A percentile compares a stretch with the other conserved stretches of the same genome.
phyloP scores from a whole-genome alignment of 2,113 vertebrate species.

The Sapayoa aenigma region DNA sequence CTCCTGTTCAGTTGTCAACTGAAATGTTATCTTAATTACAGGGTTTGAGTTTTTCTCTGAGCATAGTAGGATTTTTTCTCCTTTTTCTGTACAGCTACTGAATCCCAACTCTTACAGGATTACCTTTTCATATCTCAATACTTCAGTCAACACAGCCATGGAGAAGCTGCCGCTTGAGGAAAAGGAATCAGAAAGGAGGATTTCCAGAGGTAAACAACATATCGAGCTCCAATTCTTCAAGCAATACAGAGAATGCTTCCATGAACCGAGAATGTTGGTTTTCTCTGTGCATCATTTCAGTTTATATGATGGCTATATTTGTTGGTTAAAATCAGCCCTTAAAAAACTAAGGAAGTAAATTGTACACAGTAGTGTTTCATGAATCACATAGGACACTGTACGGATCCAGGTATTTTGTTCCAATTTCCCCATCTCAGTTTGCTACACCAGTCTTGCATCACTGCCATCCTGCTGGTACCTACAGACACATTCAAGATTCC shows the following conservation, averaged over 20 bases:
- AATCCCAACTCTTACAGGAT: constrained; percentile 17
- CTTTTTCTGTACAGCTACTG: neutral
- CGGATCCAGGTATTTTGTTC: neutral
- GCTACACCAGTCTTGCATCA: neutral
- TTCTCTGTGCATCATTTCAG: neutral
- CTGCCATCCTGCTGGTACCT: neutral
- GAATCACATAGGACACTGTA: neutral
- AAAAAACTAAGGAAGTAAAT: neutral
- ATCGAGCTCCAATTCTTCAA: neutral
- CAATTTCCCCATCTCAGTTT: neutral
- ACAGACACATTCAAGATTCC: neutral
- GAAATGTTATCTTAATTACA: constrained; percentile 48
- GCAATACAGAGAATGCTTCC: neutral
- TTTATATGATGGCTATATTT: neutral
- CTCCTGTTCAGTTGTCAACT: constrained; percentile 15
- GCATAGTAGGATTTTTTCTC: neutral
- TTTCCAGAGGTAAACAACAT: constrained; percentile 4
- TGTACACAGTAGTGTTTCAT: neutral
- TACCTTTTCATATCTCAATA: constrained; percentile 41
- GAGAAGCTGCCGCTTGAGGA: neutral
- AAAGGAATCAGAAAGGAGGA: neutral
- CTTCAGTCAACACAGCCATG: neutral
- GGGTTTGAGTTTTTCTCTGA: constrained; percentile 1
- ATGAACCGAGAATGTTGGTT: neutral
- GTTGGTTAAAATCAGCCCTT: neutral